These are phyloP conservation scores for Cataglyphis livida DNA, from an alignment of 2,888 invertebrate species.

Conservation along the genomic window DNA sequence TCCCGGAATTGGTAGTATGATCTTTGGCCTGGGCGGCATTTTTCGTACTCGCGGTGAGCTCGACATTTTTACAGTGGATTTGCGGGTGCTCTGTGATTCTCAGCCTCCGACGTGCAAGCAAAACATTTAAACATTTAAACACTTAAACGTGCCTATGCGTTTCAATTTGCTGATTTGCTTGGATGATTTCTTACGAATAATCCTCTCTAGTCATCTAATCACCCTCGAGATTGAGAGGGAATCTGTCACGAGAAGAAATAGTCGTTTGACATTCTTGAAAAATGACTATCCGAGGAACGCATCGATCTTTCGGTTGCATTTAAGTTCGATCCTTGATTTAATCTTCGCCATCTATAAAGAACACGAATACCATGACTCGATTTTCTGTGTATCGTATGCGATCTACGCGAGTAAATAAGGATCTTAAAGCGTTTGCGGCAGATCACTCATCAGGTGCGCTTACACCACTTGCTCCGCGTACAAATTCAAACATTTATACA, in stretches of 20 bases:
- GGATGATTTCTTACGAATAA: not conserved
- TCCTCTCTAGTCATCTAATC: constrained; percentile 1
- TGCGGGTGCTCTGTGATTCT: not conserved
- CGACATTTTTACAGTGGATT: constrained; percentile 73
- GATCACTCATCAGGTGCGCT: not conserved
- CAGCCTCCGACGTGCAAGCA: not conserved
- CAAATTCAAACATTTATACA: not conserved
- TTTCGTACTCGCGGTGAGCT: constrained; percentile 74
- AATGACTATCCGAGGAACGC: not conserved
- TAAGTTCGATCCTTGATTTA: not conserved
- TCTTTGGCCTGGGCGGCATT: constrained; percentile 80
- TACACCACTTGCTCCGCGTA: not conserved
- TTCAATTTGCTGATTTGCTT: not conserved
- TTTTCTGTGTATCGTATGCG: not conserved
- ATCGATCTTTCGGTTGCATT: not conserved
- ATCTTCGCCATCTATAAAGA: not conserved
- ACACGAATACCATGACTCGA: not conserved
- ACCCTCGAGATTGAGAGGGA: not conserved
- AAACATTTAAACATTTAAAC: not conserved
- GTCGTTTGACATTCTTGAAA: not conserved
- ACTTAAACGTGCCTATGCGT: not conserved
- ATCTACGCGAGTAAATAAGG: not conserved
- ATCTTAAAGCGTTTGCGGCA: not conserved
- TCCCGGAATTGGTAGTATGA: constrained; percentile 82
- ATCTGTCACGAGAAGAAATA: constrained; percentile 11